A percentile compares a stretch with the other conserved stretches of the same genome.
phyloP scores from a whole-genome alignment of 1,140 invertebrate genomes.

The Leptoteleia sp. region DNA sequence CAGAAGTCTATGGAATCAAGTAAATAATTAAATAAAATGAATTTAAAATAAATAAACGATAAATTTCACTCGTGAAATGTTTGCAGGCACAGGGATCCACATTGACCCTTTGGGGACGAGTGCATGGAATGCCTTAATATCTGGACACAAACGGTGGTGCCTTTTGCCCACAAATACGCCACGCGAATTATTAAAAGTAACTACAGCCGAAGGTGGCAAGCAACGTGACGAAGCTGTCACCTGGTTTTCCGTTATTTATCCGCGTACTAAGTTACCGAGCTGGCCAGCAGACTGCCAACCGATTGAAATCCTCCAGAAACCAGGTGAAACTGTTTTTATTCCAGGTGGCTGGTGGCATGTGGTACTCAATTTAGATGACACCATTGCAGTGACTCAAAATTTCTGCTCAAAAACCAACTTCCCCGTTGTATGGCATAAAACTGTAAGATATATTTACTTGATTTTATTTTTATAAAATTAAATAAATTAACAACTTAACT shows the following conservation, averaged over 20 bases:
- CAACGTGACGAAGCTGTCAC: slow-evolving; percentile 98
- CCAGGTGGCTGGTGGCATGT: slow-evolving; percentile 99
- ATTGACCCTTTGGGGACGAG: slow-evolving; percentile 99
- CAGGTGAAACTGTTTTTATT: slow-evolving; percentile 99
- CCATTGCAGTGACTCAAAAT: slow-evolving; percentile 98
- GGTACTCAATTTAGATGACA: slow-evolving; percentile 97
- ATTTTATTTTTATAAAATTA: no score
- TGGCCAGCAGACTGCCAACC: slow-evolving; percentile 97
- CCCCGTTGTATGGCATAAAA: slow-evolving; percentile 99
- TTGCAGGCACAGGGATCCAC: slow-evolving; percentile 96
- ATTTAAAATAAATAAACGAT: slow-evolving; percentile 11
- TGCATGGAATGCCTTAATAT: slow-evolving; percentile 98
- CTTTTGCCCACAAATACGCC: slow-evolving; percentile 98
- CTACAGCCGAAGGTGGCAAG: slow-evolving; percentile 93
- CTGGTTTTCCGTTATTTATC: slow-evolving; percentile 98
- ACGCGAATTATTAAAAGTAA: slow-evolving; percentile 96
- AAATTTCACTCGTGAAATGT: neutral
- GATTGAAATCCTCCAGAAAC: slow-evolving; percentile 97
- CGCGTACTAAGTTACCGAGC: slow-evolving; percentile 91
- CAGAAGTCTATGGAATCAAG: slow-evolving; percentile 5
- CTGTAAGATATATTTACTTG: no score
- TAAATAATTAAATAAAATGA: slow-evolving; percentile 17
- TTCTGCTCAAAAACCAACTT: slow-evolving; percentile 98
- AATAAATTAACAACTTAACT: no score
- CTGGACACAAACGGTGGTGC: slow-evolving; percentile 99